phyloP scores from a whole-genome alignment of 1,140 invertebrate genomes.

The Bombus polaris region DNA sequence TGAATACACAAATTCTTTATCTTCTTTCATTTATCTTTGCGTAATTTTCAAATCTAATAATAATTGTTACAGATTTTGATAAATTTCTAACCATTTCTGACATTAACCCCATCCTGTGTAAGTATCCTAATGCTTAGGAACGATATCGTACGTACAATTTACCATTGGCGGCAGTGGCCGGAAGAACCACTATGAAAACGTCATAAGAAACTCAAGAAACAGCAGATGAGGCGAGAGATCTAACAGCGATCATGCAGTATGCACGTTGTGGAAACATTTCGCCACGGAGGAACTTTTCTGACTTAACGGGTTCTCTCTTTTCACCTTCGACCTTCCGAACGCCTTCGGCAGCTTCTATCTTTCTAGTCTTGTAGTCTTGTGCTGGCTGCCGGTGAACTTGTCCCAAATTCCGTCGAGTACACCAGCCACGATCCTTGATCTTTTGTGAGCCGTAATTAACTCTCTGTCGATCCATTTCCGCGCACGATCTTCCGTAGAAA shows the following conservation, averaged over 20 bases:
- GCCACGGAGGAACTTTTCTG: slow-evolving; percentile 17
- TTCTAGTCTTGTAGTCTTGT: slow-evolving; percentile 22
- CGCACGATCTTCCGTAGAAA: slow-evolving; percentile 37
- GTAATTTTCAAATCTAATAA: no score
- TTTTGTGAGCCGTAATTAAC: slow-evolving; percentile 46
- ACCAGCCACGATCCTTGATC: slow-evolving; percentile 40
- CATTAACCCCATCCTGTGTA: no score
- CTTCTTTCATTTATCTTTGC: no score
- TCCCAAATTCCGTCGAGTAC: slow-evolving; percentile 52
- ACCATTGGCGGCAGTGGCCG: no score
- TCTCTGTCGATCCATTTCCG: slow-evolving; percentile 24
- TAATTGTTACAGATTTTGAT: no score
- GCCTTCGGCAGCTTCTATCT: slow-evolving; percentile 41
- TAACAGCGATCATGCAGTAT: neutral
- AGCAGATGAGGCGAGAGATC: slow-evolving; percentile 2
- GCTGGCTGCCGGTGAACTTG: slow-evolving; percentile 51
- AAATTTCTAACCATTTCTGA: no score
- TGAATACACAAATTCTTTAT: no score
- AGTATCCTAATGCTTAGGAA: no score
- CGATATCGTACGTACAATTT: no score
- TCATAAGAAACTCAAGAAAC: no score
- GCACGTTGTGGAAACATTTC: slow-evolving; percentile 11
- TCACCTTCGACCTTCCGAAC: slow-evolving; percentile 60
- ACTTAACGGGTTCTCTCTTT: slow-evolving; percentile 59
- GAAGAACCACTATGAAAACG: no score